Conservation (phyloP, 64 coral and sea anemone genomes). For the Catalaphyllia jardinei region DNA sequence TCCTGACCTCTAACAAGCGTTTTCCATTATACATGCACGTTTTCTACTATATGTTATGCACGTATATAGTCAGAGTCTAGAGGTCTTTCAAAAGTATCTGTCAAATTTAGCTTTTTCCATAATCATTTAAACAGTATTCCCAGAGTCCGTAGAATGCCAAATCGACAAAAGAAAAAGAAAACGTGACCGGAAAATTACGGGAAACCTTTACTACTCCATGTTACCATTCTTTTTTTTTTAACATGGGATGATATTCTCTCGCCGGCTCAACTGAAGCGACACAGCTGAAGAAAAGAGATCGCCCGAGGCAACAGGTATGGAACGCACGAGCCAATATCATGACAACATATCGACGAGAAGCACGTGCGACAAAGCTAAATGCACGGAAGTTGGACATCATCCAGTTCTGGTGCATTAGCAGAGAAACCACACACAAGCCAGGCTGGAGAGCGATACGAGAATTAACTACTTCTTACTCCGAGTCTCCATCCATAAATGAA, state of each 20-base stretch:
- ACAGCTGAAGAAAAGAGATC: neutral
- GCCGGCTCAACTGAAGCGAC: neutral
- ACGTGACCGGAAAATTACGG: too few species aligned
- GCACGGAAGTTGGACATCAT: neutral
- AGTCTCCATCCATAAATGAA: neutral
- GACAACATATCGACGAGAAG: neutral
- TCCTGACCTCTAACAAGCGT: too few species aligned
- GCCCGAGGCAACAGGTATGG: neutral
- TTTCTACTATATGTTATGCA: too few species aligned
- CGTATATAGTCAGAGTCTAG: too few species aligned
- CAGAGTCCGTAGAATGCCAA: too few species aligned
- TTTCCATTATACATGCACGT: too few species aligned
- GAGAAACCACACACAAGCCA: neutral
- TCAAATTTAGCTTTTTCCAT: too few species aligned
- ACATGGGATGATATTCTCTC: neutral
- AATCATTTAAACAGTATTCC: too few species aligned
- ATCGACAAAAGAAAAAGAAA: too few species aligned
- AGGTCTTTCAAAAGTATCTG: too few species aligned
- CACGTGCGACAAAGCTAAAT: neutral
- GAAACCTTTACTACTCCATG: too few species aligned
- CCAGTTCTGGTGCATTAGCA: neutral
- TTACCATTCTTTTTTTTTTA: too few species aligned
- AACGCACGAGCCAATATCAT: neutral
- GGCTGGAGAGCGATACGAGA: neutral
- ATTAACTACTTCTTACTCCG: neutral